Evolutionary conservation across 1,140 invertebrate genomes (phyloP), one percentile per base, ranked within the genome.

Genomic region (Chironomus tepperi): DNA sequence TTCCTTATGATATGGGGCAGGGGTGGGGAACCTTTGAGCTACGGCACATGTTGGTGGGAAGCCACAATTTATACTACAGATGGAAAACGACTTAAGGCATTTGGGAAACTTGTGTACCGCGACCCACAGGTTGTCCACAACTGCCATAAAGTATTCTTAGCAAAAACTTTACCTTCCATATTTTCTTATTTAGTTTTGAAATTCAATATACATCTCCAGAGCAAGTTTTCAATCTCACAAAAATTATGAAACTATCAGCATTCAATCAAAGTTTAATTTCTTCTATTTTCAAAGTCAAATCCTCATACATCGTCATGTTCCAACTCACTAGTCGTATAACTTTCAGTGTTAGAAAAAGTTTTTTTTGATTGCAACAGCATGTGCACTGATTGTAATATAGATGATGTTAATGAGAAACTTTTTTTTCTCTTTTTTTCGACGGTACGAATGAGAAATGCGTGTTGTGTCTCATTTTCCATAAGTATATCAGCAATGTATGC

Each of bases 251-350:
- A 57, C 47, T 57, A 57, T 57, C 47, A 57, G 12, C n/a, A n/a
- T 57, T 57, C 47, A 57, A 57, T 57, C 47, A 57, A 57, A 57
- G 9, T 57, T 57, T 57, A 57, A 57, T 57, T 57, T 57, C 47
- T n/a, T 15, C n/a, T 15, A 12, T 12, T 15, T 15, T 57, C 47
- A 57, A 12, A n/a, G 3, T 57, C 47, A 57, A 12, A n/a, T 15
- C 12, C 47, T 47, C 43, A 3, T 57, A 12, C 12, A 57, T 57
- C n/a, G n/a, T 12, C 43, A 57, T 57, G 47, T 15, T 5, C 43
- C n/a, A n/a, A 8, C 43, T 47, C 2, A 9, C 43, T 57, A n/a
- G 12, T 57, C 5, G 12, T 57, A 57, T 57, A 5, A 57, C 24
- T 34, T 57, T 15, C 12, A 8, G 15, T 15, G 47, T n/a, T 12